These are phyloP conservation scores for Phrynosoma platyrhinos DNA, from an alignment of 2,113 vertebrate genomes.

Conservation along the genomic window DNA sequence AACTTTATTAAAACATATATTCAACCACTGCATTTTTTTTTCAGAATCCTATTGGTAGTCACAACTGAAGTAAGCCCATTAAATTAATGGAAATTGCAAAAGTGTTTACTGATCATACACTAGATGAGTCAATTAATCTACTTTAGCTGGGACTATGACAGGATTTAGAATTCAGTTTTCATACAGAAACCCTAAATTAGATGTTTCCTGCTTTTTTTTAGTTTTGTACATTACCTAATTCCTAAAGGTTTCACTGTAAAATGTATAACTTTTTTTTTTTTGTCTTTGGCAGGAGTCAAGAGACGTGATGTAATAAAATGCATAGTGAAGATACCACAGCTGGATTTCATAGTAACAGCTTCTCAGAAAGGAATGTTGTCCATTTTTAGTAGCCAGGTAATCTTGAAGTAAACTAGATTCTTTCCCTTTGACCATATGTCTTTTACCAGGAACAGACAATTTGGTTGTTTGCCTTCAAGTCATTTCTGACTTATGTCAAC, in stretches of 20 bases:
- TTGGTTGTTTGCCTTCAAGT: no score
- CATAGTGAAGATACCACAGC: conserved; percentile 74
- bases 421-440: no score
- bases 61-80: no score
- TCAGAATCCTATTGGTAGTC: no score
- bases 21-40: background rate
- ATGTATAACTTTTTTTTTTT: conserved; percentile 31
- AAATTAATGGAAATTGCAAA: no score
- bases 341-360: conserved; percentile 74
- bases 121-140: no score
- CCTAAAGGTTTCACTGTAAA: background rate
- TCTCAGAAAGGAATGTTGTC: conserved; percentile 78
- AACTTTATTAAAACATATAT: background rate
- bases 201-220: background rate
- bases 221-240: conserved; percentile 25
- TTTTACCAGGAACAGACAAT: no score
- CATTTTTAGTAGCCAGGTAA: conserved; percentile 79
- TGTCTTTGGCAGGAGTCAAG: conserved; percentile 72
- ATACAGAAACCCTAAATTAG: background rate
- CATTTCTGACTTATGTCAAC: no score
- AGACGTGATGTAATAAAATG: conserved; percentile 74
- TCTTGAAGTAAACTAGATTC: background rate
- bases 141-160: no score
- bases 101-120: no score
- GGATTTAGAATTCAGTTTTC: background rate